Conservation (phyloP, 2,797 vertebrate genomes). For the Pseudochromis fuscus region DNA sequence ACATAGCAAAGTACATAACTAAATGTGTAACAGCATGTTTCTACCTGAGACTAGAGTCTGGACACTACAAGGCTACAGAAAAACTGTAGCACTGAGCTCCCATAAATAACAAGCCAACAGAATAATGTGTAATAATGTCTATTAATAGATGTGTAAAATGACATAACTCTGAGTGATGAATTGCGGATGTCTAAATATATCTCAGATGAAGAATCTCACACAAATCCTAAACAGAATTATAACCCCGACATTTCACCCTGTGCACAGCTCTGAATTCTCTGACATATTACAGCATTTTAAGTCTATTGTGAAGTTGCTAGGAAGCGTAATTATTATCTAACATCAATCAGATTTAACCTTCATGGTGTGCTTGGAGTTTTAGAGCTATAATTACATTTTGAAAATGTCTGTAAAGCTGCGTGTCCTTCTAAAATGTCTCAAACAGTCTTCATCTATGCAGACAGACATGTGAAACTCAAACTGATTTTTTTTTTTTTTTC, state of each 20-base stretch:
- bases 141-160: constrained; percentile 5
- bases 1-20: constrained; percentile 8
- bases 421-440: constrained; percentile 20
- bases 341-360: constrained; percentile 54
- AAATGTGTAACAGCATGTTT: not conserved
- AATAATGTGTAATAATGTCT: constrained; percentile 11
- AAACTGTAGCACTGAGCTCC: not conserved
- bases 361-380: constrained; percentile 16
- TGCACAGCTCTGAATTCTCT: constrained; percentile 55
- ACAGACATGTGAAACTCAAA: constrained; percentile 15
- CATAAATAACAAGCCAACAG: constrained; percentile 32
- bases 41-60: not conserved
- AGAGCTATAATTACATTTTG: constrained; percentile 40
- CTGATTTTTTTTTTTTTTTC: not conserved
- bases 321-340: constrained; percentile 49
- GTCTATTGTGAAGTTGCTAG: constrained; percentile 59
- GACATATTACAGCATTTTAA: constrained; percentile 53
- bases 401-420: constrained; percentile 26
- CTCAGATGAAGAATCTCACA: constrained; percentile 17
- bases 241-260: constrained; percentile 56
- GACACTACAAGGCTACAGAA: not conserved
- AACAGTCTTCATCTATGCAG: constrained; percentile 8
- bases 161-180: constrained; percentile 26
- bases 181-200: constrained; percentile 18
- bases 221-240: constrained; percentile 27